These are phyloP conservation scores for Florisuga fusca DNA, from an alignment of 2,797 vertebrate genomes.

Conservation along the genomic window DNA sequence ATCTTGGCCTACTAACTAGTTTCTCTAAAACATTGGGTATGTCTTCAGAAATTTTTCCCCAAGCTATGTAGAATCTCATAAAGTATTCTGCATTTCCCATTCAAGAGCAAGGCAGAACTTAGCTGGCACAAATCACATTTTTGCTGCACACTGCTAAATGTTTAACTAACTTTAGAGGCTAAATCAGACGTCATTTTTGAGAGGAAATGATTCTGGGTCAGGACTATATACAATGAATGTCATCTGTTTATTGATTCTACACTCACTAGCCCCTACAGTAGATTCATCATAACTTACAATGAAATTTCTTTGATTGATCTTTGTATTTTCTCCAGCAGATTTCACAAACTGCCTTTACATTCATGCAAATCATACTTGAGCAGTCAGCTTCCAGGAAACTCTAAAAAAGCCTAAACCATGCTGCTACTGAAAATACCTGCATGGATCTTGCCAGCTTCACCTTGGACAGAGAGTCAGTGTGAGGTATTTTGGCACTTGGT, in stretches of 20 bases:
- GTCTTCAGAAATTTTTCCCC: conserved; percentile 48
- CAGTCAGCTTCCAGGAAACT: neutral
- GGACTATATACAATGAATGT: neutral
- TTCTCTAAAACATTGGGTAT: conserved; percentile 50
- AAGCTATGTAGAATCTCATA: conserved; percentile 49
- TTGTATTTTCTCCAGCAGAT: neutral
- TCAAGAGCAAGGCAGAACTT: conserved; percentile 35
- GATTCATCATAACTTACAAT: neutral
- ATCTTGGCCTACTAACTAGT: conserved; percentile 57
- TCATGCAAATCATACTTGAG: neutral
- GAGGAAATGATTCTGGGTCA: neutral
- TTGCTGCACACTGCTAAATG: neutral
- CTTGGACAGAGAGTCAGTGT: neutral
- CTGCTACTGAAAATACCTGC: neutral
- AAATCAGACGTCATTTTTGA: neutral
- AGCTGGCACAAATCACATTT: neutral
- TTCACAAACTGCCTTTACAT: neutral
- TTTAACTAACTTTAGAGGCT: neutral
- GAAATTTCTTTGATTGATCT: neutral
- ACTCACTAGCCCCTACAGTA: neutral
- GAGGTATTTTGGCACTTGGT: neutral
- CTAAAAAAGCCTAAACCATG: neutral
- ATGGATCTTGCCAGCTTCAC: neutral
- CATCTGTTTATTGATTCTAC: neutral
- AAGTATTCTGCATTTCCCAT: conserved; percentile 52